phyloP scores from a whole-genome alignment of 2,797 vertebrate genomes.

The Rhyacichthys aspro region DNA sequence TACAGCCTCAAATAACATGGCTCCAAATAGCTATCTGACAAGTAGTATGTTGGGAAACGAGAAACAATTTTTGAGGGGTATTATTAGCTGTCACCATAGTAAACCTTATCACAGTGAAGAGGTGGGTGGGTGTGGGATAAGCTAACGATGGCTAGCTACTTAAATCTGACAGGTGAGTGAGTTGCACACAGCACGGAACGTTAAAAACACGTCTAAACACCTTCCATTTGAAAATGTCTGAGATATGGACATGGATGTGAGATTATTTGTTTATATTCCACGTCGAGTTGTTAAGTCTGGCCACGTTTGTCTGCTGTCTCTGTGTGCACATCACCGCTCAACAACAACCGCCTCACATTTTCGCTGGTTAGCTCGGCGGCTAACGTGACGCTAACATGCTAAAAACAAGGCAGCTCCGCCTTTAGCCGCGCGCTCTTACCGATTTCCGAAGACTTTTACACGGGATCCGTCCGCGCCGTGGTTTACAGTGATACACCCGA shows the following conservation, averaged over 20 bases:
- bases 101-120: conserved; percentile 10
- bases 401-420: conserved; percentile 71
- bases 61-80: background rate
- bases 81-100: conserved; percentile 3
- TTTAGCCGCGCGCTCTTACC: conserved; percentile 55
- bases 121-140: conserved; percentile 49
- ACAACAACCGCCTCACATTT: conserved; percentile 58
- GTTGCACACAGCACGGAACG: conserved; percentile 2
- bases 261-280: no score
- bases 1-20: background rate
- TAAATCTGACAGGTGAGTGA: conserved; percentile 72
- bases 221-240: no score
- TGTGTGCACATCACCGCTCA: conserved; percentile 31
- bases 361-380: conserved; percentile 51
- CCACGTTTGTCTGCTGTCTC: conserved; percentile 19
- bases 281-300: background rate
- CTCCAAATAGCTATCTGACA: background rate
- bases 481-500: conserved; percentile 32
- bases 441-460: conserved; percentile 8
- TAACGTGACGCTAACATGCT: conserved; percentile 66
- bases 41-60: background rate
- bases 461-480: conserved; percentile 11
- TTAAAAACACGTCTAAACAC: background rate
- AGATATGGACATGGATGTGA: fast-evolving
- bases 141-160: conserved; percentile 39